Percentiles rank a stretch among this genome's conserved stretches.
These are phyloP conservation scores for Callipepla squamata DNA, from an alignment of 2,113 vertebrate species.

Conservation along the genomic window DNA sequence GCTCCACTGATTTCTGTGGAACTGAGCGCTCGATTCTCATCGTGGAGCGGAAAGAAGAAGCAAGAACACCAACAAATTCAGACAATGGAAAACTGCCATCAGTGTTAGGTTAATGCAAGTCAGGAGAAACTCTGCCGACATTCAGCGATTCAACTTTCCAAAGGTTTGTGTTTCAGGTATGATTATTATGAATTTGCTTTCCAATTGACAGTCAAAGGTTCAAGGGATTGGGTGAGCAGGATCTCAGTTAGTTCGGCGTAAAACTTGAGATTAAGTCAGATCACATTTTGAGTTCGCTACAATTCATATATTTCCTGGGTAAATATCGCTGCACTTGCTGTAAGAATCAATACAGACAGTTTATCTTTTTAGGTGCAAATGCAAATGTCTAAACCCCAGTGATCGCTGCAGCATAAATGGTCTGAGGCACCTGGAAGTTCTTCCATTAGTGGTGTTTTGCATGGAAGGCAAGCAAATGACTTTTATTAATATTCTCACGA, in stretches of 20 bases:
- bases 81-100: not conserved
- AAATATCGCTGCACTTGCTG: not conserved
- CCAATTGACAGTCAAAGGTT: not conserved
- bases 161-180: not conserved
- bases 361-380: not conserved
- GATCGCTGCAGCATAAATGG: not conserved
- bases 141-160: not conserved
- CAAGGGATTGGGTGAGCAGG: not conserved
- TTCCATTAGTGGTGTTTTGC: not conserved
- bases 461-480: not conserved
- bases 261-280: not conserved
- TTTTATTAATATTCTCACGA: not conserved
- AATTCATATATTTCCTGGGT: not conserved
- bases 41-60: not conserved
- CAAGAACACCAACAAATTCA: not conserved
- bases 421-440: not conserved
- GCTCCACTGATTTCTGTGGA: not conserved
- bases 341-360: not conserved
- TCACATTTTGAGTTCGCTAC: not conserved
- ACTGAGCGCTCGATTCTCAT: not conserved
- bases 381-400: not conserved
- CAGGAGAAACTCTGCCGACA: fast-evolving
- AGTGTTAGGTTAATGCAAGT: not conserved
- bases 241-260: not conserved
- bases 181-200: not conserved